Evolutionary conservation across 1,140 invertebrate genomes (phyloP).

Genomic region (Popillia japonica): DNA sequence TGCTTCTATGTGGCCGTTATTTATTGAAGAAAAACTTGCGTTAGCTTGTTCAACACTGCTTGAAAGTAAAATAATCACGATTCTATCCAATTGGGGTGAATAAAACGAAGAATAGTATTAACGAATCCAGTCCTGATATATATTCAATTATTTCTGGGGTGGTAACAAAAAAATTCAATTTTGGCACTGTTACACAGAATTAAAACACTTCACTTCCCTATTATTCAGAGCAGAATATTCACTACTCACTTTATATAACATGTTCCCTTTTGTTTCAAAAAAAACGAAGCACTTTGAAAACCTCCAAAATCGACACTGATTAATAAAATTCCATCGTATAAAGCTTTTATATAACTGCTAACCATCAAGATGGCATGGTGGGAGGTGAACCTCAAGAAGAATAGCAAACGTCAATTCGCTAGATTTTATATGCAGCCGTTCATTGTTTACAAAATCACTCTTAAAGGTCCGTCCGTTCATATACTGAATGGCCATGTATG

Average conservation of each 20-base stretch:
- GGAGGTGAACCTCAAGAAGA: not conserved
- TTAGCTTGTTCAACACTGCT: too few species aligned
- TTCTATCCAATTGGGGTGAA: too few species aligned
- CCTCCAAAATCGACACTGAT: not conserved
- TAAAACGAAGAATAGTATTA: too few species aligned
- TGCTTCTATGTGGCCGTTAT: too few species aligned
- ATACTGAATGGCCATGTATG: not conserved
- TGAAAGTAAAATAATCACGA: too few species aligned
- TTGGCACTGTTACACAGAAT: too few species aligned
- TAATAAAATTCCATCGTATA: not conserved
- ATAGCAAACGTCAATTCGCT: not conserved
- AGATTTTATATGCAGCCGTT: not conserved
- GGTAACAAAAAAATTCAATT: too few species aligned
- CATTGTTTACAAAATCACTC: slow-evolving; percentile 23
- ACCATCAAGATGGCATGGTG: not conserved
- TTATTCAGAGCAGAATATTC: not conserved
- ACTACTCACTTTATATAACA: not conserved
- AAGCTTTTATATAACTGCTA: not conserved
- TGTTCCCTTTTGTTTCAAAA: not conserved
- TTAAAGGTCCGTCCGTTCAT: not conserved
- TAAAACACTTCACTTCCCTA: not conserved
- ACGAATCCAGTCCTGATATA: too few species aligned
- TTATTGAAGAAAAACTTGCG: too few species aligned
- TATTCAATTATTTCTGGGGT: too few species aligned
- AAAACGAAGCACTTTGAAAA: not conserved